phyloP scores from a whole-genome alignment of 2,113 vertebrate species.

The Madoqua kirkii region DNA sequence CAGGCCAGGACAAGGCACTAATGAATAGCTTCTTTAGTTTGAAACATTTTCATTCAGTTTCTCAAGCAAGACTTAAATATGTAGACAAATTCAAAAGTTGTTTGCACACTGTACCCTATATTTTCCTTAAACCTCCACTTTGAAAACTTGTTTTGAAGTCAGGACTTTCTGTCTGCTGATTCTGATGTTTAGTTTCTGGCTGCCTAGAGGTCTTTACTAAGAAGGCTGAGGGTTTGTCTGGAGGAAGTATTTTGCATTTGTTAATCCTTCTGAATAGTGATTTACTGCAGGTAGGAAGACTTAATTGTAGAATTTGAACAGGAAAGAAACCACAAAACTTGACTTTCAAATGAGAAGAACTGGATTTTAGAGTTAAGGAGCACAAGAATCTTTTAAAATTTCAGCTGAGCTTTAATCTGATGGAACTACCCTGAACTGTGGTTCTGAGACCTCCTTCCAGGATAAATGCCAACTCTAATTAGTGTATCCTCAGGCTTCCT shows the following conservation, averaged over 20 bases:
- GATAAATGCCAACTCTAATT: neutral
- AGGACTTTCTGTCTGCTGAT: neutral
- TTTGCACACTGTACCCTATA: neutral
- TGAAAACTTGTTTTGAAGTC: neutral
- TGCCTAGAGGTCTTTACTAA: neutral
- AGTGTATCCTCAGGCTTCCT: neutral
- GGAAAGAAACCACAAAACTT: neutral
- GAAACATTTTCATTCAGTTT: slow-evolving; percentile 1
- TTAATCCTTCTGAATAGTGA: neutral
- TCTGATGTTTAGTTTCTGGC: neutral
- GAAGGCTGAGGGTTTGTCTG: neutral
- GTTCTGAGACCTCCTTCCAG: neutral
- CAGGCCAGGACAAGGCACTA: neutral
- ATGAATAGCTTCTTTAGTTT: neutral
- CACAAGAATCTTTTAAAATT: neutral
- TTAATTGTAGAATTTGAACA: neutral
- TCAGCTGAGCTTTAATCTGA: neutral
- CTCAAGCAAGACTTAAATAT: neutral
- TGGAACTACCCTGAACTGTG: neutral
- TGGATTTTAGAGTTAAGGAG: neutral
- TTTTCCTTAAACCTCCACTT: slow-evolving; percentile 14
- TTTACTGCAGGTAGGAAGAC: neutral
- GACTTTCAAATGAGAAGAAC: neutral
- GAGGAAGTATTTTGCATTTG: neutral
- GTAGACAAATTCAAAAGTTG: neutral